Base-by-base conservation (phyloP, 2,797 vertebrate species). In the Coranthus polyacanthus region DNA sequence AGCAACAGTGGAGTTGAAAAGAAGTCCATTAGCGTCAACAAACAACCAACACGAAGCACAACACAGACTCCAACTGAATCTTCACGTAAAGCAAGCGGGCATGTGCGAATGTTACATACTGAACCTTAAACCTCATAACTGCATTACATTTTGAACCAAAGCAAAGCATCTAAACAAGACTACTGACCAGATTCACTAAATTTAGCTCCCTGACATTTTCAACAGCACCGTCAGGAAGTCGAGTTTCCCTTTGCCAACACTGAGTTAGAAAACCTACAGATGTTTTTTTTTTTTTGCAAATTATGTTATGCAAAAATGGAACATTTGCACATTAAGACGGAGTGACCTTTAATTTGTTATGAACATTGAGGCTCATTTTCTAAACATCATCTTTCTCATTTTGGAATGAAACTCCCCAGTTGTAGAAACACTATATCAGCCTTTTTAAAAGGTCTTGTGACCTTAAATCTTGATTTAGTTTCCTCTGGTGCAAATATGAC, bases 351-450 rank as follows among this genome's bases (percentile, higher is more conserved):
- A 42, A 73, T 49, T 69, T 50, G 49, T 67, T 4, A 2, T 32
- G 42, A 39, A 22, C 51, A 45, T 54, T 42, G 11, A 32, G 46
- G 13, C 6, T 41, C n/a, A 24, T 43, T 57, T 36, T 15, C 36
- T 2, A 37, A 53, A 44, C 6, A 0, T 3, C 16, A 51, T 3
- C 13, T 21, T 34, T 51, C 45, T 56, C 24, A 11, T 29, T 52
- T 54, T 38, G 26, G 39, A 29, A n/a, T 16, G 3, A 34, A 21
- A 20, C 38, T 32, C 24, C 41, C n/a, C 6, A 10, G 39, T 16
- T 26, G 62, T 22, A 66, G 55, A 81, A 84, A 79, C 42, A 43
- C 72, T 52, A 73, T 46, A 73, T 70, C 56, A 67, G 79, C 68
- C 24, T 44, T 44, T 78, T 83, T 66, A 55, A 83, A 85, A 77